phyloP scores from a whole-genome alignment of 1,140 invertebrate species.

The Lethrus apterus region DNA sequence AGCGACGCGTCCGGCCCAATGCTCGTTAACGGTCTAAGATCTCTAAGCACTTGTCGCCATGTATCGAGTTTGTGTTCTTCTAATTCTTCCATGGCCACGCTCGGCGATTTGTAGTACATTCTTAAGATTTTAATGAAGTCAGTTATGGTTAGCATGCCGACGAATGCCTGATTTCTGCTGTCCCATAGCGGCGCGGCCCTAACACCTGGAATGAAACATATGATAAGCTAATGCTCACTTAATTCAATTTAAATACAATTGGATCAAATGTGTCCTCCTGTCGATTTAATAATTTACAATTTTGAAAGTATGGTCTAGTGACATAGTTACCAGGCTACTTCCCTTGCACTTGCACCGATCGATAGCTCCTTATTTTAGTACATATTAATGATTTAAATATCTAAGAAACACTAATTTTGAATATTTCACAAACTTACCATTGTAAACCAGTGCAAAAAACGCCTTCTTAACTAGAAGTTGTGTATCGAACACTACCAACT shows the following conservation, averaged over 20 bases:
- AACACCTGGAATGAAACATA: slow-evolving; percentile 56
- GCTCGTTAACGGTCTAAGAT: slow-evolving; percentile 74
- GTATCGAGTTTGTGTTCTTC: slow-evolving; percentile 96
- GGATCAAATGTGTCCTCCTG: too few relatives aligned
- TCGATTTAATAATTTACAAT: too few relatives aligned
- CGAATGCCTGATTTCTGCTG: slow-evolving; percentile 80
- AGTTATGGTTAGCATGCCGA: slow-evolving; percentile 98
- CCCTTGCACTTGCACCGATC: too few relatives aligned
- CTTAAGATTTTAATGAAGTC: slow-evolving; percentile 99
- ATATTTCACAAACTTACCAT: slow-evolving; percentile 59
- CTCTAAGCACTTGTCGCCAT: slow-evolving; percentile 78
- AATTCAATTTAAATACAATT: background rate
- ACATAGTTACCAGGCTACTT: too few relatives aligned
- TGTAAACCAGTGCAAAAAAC: slow-evolving; percentile 97
- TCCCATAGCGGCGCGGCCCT: slow-evolving; percentile 98
- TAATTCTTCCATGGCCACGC: slow-evolving; percentile 88
- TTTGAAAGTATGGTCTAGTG: too few relatives aligned
- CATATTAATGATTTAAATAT: slow-evolving; percentile 11
- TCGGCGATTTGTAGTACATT: slow-evolving; percentile 93
- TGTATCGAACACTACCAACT: slow-evolving; percentile 99
- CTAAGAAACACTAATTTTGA: background rate
- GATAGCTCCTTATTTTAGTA: too few relatives aligned
- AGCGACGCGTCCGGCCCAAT: slow-evolving; percentile 84
- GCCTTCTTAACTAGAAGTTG: slow-evolving; percentile 97
- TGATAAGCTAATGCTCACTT: background rate